Evolutionary conservation across 1,140 invertebrate species (phyloP).

Genomic region (Drosophila dunni): DNA sequence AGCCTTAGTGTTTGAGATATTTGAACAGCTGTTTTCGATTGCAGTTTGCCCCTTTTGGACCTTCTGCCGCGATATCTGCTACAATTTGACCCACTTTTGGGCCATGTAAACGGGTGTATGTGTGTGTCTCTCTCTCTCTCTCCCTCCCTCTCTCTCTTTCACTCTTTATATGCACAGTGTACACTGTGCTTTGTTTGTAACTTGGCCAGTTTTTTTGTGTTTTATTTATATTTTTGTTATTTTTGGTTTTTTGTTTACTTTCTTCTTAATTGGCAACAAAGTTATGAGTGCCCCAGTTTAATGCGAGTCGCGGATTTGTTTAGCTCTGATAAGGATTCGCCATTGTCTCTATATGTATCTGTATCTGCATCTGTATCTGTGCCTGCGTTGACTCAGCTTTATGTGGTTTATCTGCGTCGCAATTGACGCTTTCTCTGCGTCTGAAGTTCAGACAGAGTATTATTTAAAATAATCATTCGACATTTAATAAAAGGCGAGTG

Average conservation of each 20-base stretch:
- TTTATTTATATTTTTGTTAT: too few species aligned
- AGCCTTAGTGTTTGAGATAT: constrained; percentile 1
- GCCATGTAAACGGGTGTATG: constrained; percentile 36
- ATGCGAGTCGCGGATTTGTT: neutral
- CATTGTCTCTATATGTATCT: constrained; percentile 1
- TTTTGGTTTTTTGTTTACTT: constrained; percentile 38
- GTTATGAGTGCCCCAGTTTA: constrained; percentile 39
- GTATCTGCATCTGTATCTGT: neutral
- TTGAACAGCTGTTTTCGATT: constrained; percentile 8
- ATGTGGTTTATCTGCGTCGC: constrained; percentile 26
- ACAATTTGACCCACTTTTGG: constrained; percentile 60
- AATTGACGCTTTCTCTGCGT: constrained; percentile 31
- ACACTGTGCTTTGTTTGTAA: constrained; percentile 27
- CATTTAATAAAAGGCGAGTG: constrained; percentile 19
- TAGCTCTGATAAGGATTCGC: constrained; percentile 27
- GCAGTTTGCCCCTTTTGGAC: constrained; percentile 23
- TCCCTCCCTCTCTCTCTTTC: too few species aligned
- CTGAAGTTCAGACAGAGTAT: constrained; percentile 16
- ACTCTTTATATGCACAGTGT: too few species aligned
- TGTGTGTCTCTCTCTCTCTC: too few species aligned
- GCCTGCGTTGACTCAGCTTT: constrained; percentile 29
- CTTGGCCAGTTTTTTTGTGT: constrained; percentile 43
- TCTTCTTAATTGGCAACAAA: constrained; percentile 38
- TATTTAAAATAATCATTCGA: constrained; percentile 7
- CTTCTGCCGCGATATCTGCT: constrained; percentile 29